Evolutionary conservation across 2,888 invertebrate species (phyloP), one percentile per base, ranked within the genome.

Genomic region (Thecophora atra): DNA sequence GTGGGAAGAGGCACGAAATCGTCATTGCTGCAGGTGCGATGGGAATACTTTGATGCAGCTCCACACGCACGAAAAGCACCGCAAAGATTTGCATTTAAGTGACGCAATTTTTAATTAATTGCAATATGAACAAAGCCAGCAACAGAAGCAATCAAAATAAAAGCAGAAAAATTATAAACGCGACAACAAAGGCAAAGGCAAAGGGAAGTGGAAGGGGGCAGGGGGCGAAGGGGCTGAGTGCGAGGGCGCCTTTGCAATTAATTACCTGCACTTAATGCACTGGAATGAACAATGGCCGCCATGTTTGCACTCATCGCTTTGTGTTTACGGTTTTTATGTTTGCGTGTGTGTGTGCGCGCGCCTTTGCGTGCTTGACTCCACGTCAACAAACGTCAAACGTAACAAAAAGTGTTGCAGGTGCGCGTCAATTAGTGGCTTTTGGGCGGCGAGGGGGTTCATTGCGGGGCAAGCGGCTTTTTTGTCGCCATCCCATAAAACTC

Each of bases 81-180:
- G 56, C 58, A 24, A 58, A 44, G 47, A 77, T 76, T 76, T 76
- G 71, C 75, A 76, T 78, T 76, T 70, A 78, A 74, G 74, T 78
- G 77, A 78, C 76, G 77, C 78, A 77, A 76, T 75, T 76, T 73
- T 76, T 76, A 75, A 78, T 78, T 78, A 76, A 75, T 76, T 77
- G 71, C 71, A 76, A 72, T 73, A 72, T 47, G 72, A 58, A 76
- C 64, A 56, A 54, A 11, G 24, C 21, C 26, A 21, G 15, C 8
- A 1, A 76, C 63, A 54, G 28, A 21, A 44, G 58, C 28, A 26
- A 26, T 8, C 0, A 66, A 17, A 6, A 11, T 6, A 2, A 37
- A 66, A 24, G 21, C 21, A 65, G 21, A 47, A 65, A 47, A 26
- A 60, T 15, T 24, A 24, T 11, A 37, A 37, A 11, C 11, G 60